Evolutionary conservation across 2,113 vertebrate genomes (phyloP).

Genomic region (Lonchura striata): DNA sequence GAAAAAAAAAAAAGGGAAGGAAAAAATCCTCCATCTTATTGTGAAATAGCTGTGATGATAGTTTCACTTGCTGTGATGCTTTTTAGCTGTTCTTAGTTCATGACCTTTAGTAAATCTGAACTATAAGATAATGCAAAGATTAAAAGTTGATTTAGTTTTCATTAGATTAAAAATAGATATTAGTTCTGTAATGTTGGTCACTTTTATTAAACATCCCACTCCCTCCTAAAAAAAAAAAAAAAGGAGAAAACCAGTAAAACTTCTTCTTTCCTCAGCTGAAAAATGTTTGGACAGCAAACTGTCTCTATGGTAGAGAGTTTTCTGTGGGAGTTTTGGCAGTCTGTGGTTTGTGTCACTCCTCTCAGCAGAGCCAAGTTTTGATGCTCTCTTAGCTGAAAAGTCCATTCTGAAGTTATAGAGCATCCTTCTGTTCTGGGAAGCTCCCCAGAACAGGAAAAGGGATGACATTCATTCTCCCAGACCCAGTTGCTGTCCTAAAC

Average conservation of each 20-base stretch:
- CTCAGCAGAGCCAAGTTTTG: conserved; percentile 13
- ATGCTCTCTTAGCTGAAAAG: background rate
- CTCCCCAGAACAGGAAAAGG: background rate
- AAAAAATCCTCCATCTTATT: background rate
- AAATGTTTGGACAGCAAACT: background rate
- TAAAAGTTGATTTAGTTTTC: background rate
- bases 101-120: background rate
- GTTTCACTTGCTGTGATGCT: background rate
- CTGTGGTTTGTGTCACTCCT: background rate
- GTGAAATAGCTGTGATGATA: conserved; percentile 1
- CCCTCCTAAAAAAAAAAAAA: no score
- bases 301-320: background rate
- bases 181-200: background rate
- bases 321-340: conserved; percentile 32
- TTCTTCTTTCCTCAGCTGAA: background rate
- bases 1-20: background rate
- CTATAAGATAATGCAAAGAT: background rate
- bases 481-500: fast-evolving
- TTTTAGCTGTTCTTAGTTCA: background rate
- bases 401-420: background rate
- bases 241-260: background rate
- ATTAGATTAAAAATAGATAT: background rate
- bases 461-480: background rate
- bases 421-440: background rate
- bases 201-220: background rate